These are phyloP conservation scores for Conger conger DNA, from an alignment of 2,113 vertebrate genomes.

Conservation along the genomic window DNA sequence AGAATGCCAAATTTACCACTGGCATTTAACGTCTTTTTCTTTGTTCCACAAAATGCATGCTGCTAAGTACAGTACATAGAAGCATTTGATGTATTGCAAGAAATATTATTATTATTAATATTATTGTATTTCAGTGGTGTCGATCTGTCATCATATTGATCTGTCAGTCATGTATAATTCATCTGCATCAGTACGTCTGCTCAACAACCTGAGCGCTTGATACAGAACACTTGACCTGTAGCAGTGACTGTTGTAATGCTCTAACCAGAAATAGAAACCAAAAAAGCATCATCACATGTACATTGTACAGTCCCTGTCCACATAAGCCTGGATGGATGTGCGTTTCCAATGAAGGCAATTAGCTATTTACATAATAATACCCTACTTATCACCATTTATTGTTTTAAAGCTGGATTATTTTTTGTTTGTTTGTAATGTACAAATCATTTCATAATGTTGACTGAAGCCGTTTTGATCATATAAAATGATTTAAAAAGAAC, in stretches of 20 bases:
- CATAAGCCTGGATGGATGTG: constrained; percentile 62
- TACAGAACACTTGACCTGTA: constrained; percentile 58
- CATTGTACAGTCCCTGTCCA: constrained; percentile 64
- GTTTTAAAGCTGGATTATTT: constrained; percentile 66
- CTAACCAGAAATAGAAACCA: constrained; percentile 50
- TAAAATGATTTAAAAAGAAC: constrained; percentile 44
- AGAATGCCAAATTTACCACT: constrained; percentile 88
- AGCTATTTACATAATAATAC: constrained; percentile 71
- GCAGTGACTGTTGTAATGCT: constrained; percentile 53
- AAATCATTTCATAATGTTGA: constrained; percentile 47
- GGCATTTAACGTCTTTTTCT: constrained; percentile 73
- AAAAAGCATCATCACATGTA: constrained; percentile 59
- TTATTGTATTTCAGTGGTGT: constrained; percentile 59
- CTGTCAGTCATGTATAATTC: constrained; percentile 70
- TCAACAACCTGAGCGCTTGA: constrained; percentile 61
- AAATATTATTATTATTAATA: constrained; percentile 64
- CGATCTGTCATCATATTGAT: constrained; percentile 59
- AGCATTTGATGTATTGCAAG: constrained; percentile 92
- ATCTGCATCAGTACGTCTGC: constrained; percentile 73
- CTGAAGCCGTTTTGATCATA: constrained; percentile 52
- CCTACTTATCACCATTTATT: constrained; percentile 61
- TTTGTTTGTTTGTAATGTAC: constrained; percentile 36
- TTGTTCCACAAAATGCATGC: constrained; percentile 95
- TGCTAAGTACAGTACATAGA: constrained; percentile 94
- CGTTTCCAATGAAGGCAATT: constrained; percentile 55